Percentiles rank a stretch among this genome's conserved stretches.
phyloP scores from a whole-genome alignment of 2,113 vertebrate species.

The Dasypus novemcinctus region DNA sequence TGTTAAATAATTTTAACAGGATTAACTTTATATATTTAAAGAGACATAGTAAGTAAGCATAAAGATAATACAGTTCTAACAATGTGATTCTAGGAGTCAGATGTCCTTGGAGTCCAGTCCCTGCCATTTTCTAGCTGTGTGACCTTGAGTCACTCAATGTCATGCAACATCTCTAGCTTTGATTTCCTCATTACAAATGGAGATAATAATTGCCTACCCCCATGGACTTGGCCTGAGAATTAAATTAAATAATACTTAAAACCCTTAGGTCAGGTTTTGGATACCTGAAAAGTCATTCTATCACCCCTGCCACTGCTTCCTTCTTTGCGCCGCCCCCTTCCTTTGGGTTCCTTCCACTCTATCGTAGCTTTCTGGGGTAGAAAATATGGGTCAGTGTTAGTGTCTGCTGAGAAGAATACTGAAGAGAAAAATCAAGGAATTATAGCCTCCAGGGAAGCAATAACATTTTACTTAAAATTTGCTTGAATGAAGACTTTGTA shows the following conservation, averaged over 20 bases:
- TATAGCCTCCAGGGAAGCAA: conserved; percentile 61
- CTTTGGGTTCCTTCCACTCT: neutral
- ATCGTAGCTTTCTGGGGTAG: neutral
- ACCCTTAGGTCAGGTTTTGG: neutral
- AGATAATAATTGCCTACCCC: neutral
- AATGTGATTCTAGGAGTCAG: neutral
- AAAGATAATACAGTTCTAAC: neutral
- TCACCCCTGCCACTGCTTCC: neutral
- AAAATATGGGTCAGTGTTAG: conserved; percentile 56
- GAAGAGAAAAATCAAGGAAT: conserved; percentile 54
- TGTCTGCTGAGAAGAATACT: conserved; percentile 58
- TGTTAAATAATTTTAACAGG: conserved; percentile 14
- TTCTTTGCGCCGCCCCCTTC: neutral
- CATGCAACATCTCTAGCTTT: neutral
- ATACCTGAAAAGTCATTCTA: neutral
- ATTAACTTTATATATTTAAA: neutral
- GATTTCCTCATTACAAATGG: neutral
- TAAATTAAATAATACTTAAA: neutral
- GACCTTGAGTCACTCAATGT: neutral
- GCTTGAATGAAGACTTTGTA: conserved; percentile 35
- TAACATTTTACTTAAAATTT: conserved; percentile 70
- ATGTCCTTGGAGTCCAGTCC: neutral
- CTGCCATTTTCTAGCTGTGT: neutral
- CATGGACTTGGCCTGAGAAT: neutral
- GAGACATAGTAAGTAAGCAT: neutral